Base-by-base conservation (phyloP, 2,113 vertebrate species). In the Oreochromis aureus region DNA sequence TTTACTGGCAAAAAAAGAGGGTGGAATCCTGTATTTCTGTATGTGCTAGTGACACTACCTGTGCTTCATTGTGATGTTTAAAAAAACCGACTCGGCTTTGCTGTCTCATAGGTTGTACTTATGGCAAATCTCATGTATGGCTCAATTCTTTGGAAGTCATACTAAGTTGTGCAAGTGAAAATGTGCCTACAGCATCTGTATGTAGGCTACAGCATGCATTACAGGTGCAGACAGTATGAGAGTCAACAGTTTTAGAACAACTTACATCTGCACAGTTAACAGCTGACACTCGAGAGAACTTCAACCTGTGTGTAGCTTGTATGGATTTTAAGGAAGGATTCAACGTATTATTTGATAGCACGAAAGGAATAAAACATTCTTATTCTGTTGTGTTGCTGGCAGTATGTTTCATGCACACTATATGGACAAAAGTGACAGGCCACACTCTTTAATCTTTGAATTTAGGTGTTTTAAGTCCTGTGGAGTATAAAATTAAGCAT, bases 41-140 rank as follows among this genome's bases (percentile, higher is more conserved):
- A 79, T 91, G 93, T 94, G 91, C 88, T 90, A 88, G 46, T 84
- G 66, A 87, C 54, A 86, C 66, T 85, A 83, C 53, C 83, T 94
- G 92, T 95, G 95, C 92, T 94, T 92, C 4, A 81, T 5, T 73
- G 41, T 84, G 34, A 85, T 86, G 61, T 30, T 69, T 69, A 39
- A 71, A 86, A 88, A 30, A 87, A 80, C 10, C 46, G 41, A 87
- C 73, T 81, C 90, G 84, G 36, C 44, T 82, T 91, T 84, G 86
- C 51, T 89, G 32, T 61, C 41, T 81, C n/a, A 4, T 27, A 44
- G 19, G 19, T 66, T 90, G 30, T 81, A 91, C 46, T 80, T 16
- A 54, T 59, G 61, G 48, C 10, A 73, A 5, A 69, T 85, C 3
- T 73, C 59, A 36, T n/a, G 9, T 83, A 91, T 93, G 88, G 85